A percentile compares a stretch with the other conserved stretches of the same genome.
Evolutionary conservation across 2,888 invertebrate genomes (phyloP).

Genomic region (Ischnura elegans): DNA sequence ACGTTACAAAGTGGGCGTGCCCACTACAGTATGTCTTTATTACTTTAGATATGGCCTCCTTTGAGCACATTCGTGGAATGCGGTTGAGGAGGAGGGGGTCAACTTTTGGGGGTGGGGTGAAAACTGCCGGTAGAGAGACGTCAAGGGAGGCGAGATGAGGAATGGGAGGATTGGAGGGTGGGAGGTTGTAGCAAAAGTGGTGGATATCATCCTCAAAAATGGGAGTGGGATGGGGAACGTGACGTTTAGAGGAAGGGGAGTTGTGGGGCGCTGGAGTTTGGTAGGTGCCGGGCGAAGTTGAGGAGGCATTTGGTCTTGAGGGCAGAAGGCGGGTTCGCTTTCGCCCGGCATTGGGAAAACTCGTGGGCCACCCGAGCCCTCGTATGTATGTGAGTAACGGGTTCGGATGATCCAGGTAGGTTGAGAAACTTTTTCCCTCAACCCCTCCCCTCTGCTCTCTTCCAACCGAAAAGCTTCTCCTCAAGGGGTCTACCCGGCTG

Average conservation of each 20-base stretch:
- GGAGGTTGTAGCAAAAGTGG: slow-evolving; percentile 10
- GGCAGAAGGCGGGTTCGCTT: not conserved
- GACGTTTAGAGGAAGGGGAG: no score
- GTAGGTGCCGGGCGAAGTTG: slow-evolving; percentile 10
- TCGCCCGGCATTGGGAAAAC: slow-evolving; percentile 41
- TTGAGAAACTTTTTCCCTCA: slow-evolving; percentile 25
- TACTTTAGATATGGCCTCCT: no score
- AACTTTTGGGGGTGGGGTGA: slow-evolving; percentile 8
- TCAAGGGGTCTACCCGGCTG: not conserved
- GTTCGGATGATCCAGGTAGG: slow-evolving; percentile 61
- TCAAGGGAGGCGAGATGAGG: not conserved
- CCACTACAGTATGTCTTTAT: no score
- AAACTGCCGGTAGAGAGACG: slow-evolving; percentile 5
- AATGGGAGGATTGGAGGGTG: not conserved
- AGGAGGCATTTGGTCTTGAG: not conserved
- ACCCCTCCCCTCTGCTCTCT: not conserved
- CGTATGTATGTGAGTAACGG: slow-evolving; percentile 15
- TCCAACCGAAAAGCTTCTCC: not conserved
- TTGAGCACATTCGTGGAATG: not conserved
- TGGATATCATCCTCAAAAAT: slow-evolving; percentile 27
- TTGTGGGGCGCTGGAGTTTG: not conserved
- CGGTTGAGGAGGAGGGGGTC: not conserved
- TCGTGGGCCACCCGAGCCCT: not conserved
- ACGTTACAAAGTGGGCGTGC: no score
- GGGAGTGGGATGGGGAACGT: not conserved